Conservation (phyloP, 2,113 vertebrate species). For the Solea senegalensis region DNA sequence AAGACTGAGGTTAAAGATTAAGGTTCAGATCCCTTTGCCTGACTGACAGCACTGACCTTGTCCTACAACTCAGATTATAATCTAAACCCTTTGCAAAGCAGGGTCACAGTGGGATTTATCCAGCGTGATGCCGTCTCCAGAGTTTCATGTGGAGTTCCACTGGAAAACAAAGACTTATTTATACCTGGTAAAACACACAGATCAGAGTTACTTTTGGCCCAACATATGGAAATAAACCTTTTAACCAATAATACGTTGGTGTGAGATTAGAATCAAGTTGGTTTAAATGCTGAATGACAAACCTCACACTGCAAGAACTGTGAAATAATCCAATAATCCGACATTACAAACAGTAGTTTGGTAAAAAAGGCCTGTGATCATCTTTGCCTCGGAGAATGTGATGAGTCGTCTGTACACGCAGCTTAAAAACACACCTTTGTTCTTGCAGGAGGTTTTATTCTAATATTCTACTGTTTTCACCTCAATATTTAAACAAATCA, state of each 20-base stretch:
- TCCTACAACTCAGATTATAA: slow-evolving; percentile 24
- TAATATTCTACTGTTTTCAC: background rate
- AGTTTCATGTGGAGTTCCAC: background rate
- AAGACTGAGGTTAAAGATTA: slow-evolving; percentile 36
- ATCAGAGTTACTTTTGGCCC: background rate
- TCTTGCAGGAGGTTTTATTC: background rate
- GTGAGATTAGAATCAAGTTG: no score
- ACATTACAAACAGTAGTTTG: no score
- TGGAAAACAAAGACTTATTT: no score
- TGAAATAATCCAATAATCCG: no score
- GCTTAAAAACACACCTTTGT: background rate
- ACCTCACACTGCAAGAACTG: no score
- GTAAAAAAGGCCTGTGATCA: no score
- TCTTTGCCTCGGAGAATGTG: background rate
- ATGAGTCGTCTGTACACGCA: background rate
- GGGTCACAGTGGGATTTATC: slow-evolving; percentile 7
- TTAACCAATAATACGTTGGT: background rate
- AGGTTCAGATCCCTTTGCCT: slow-evolving; percentile 23
- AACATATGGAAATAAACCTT: background rate
- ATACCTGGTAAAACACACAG: no score
- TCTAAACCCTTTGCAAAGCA: slow-evolving; percentile 6
- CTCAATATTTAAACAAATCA: no score
- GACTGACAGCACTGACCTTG: slow-evolving; percentile 27
- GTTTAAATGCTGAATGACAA: no score
- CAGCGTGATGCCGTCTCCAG: no score